Evolutionary conservation across 2,113 vertebrate genomes (phyloP), one percentile per base, ranked within the genome.

Genomic region (Eulemur rufifrons): DNA sequence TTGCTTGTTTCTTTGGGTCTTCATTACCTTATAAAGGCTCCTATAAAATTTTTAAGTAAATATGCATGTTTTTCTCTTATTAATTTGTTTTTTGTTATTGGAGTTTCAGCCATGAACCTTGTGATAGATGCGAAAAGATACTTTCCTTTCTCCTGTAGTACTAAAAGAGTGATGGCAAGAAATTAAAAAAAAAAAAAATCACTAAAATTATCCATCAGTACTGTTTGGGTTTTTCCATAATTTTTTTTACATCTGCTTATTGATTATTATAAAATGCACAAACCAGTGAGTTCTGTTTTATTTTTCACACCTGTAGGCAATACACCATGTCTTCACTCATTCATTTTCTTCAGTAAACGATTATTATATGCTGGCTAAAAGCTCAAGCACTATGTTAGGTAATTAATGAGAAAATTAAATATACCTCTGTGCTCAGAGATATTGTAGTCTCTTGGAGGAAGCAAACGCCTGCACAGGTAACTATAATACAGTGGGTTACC

Each of bases 331-430:
- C 23, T 68, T 77, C 25, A 78, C 18, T 66, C 52, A 66, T 54
- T 42, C 13, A 50, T 68, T 59, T 50, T 76, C 91, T 84, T 37
- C n/a, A 91, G 8, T 81, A 81, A 94, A 66, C 27, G 89, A 63
- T 92, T 29, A 52, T 17, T 93, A 45, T 37, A 5, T 9, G 25
- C 34, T 42, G 66, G 74, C 47, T 76, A 74, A 86, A 47, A 90
- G 32, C 8, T n/a, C 32, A 80, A 77, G 27, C 8, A 6, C 63
- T 84, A 52, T 45, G 20, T 8, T 50, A 84, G 63, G 18, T 84
- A 56, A 91, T 91, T 86, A 83, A 64, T 78, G 63, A 95, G 63
- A 86, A 92, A 56, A 82, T 25, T 66, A 34, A 86, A 91, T 63
- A 37, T 50, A 69, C 12, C 50, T 93, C 64, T 95, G 63, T 54